phyloP scores from a whole-genome alignment of 2,797 vertebrate species.

The Sarcoramphus papa region DNA sequence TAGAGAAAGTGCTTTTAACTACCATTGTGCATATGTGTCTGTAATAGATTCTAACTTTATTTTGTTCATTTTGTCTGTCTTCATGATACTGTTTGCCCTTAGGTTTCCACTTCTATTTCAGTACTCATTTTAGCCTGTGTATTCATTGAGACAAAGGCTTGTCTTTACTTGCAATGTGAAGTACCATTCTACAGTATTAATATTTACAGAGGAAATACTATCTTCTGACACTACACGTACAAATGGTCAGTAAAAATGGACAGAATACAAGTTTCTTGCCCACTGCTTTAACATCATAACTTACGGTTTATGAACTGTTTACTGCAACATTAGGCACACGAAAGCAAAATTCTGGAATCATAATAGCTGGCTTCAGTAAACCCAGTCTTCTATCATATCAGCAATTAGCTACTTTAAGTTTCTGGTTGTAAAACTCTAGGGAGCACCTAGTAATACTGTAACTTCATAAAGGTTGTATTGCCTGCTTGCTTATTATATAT shows the following conservation, averaged over 20 bases:
- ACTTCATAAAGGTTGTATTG: neutral
- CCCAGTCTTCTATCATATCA: neutral
- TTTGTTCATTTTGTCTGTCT: neutral
- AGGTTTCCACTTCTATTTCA: neutral
- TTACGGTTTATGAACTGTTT: neutral
- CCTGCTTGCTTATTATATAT: neutral
- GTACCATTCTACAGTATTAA: neutral
- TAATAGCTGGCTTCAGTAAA: neutral
- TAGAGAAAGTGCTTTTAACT: neutral
- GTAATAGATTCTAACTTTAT: neutral
- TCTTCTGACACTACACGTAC: neutral
- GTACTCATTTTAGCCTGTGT: neutral
- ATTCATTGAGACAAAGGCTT: neutral
- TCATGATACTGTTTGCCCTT: neutral
- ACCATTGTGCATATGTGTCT: neutral
- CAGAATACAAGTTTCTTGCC: neutral
- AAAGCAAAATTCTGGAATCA: neutral
- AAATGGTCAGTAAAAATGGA: neutral
- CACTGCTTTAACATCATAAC: neutral
- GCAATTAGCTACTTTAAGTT: neutral
- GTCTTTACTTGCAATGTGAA: neutral
- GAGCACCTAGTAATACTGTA: neutral
- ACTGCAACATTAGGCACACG: neutral
- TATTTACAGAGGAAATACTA: neutral
- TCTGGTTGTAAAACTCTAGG: neutral